Base-by-base conservation (phyloP, 2,888 invertebrate genomes). In the Tetropium fuscum region DNA sequence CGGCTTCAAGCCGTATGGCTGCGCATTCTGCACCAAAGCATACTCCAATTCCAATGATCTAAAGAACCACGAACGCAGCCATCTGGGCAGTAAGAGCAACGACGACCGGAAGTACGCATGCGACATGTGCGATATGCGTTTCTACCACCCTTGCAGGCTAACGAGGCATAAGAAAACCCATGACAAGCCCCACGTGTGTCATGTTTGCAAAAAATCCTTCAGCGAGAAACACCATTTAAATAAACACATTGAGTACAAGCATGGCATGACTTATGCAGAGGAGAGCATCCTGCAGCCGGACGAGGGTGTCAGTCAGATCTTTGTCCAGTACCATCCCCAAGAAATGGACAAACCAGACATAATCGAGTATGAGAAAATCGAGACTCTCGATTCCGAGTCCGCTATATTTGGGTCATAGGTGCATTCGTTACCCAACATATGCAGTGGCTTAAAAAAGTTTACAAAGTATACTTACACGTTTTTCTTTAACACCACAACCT, bases 121-220 rank as follows among this genome's bases (percentile, higher is more conserved):
- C 63, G 61, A 65, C 27, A 53, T 69, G 13, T 80, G 80, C 58
- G 69, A 75, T 36, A 74, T 75, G 74, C 65, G 74, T 49, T 80
- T 80, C 53, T 76, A 73, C 49, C 78, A 79, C 62, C 75, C 73
- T 0, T 85, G 84, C 56, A 82, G 83, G 41, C 81, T 85, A 47
- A 66, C 81, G 1, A 84, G 82, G 68, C 86, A 86, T 72, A 70
- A 84, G 68, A 77, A 80, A 47, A 76, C 78, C 0, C 86, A 86
- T 60, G 76, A 75, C 16, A 70, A 74, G 54, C 72, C 73, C 1
- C 73, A 63, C 53, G 66, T 64, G 22, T 79, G 79, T 57, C 70
- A 60, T 3, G 69, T 75, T 38, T 80, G 79, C 58, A 57, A 65
- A 3, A 77, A 75, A 53, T 70, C 70, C 10, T 77, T 78, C 48